Conservation (phyloP, 1,140 invertebrate species). For the Drosophila orena region DNA sequence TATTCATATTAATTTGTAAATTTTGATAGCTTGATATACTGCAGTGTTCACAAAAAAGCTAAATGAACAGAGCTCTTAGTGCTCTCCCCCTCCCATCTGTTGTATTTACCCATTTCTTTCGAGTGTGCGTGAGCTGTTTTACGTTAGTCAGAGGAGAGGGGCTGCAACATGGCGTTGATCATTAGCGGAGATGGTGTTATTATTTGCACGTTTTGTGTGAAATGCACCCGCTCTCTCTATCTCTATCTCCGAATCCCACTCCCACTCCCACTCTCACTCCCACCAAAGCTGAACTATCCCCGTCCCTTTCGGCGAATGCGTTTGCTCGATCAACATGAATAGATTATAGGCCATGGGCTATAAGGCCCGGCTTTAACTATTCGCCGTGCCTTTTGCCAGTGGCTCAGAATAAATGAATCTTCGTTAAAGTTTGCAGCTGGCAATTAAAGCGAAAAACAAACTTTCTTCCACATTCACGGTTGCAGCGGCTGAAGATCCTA, state of each 20-base stretch:
- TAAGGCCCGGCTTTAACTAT: constrained; percentile 31
- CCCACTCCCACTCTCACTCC: neutral
- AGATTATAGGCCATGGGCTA: constrained; percentile 52
- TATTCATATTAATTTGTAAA: no score
- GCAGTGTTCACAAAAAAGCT: neutral
- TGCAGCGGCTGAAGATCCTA: neutral
- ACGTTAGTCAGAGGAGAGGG: constrained; percentile 22
- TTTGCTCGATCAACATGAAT: constrained; percentile 58
- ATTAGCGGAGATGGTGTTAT: constrained; percentile 81
- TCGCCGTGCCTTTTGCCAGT: constrained; percentile 15
- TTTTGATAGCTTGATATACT: no score
- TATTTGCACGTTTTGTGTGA: constrained; percentile 80
- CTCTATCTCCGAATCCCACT: neutral
- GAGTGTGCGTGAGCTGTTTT: constrained; percentile 42
- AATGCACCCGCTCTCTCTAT: constrained; percentile 63
- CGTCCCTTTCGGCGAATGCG: constrained; percentile 8
- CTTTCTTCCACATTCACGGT: constrained; percentile 19
- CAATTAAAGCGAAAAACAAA: constrained; percentile 52
- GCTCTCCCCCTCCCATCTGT: neutral
- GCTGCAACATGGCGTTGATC: constrained; percentile 66
- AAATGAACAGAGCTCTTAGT: constrained; percentile 1
- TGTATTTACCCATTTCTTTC: constrained; percentile 1
- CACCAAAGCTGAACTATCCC: neutral
- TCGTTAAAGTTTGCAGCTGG: constrained; percentile 54
- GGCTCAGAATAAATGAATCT: constrained; percentile 51